Base-by-base conservation (phyloP, 1,140 invertebrate species). In the Meloidogyne exigua region DNA sequence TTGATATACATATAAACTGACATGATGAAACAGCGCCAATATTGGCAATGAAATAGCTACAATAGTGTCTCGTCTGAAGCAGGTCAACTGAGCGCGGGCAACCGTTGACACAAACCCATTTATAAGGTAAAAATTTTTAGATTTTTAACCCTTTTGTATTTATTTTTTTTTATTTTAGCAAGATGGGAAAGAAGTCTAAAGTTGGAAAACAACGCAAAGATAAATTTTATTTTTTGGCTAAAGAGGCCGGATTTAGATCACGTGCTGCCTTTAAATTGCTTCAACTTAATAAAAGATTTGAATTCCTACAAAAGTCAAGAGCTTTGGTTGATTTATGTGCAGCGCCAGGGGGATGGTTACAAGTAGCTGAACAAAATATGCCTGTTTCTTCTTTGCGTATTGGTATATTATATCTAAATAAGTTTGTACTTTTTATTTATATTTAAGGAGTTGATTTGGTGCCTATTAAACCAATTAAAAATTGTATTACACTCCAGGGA, bases 291-390 rank as follows among this genome's bases (percentile, higher is more conserved):
- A 90, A 95, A 82, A 96, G 96, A 88, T 99, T 95, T 90, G 93
- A 95, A 76, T 99, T 99, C 89, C 89, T 99, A 0, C 94, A 98
- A 91, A 93, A 92, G 84, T 94, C 95, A 12, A 90, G 93, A 90
- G 94, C 98, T 90, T 93, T 95, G 80, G 91, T 99, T 79, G 97
- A 99, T 91, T 89, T 99, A 57, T 99, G 97, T 90, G 97, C 97
- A 23, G 97, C 97, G 10, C 97, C 97, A 10, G 97, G 97, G 88
- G 96, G 97, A 84, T 99, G 97, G 97, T 94, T 99, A 91, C 97
- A 99, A 90, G 96, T 99, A n/a, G 96, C 95, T 63, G 92, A 93
- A 84, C 92, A 98, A 88, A 95, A 96, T 88, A 98, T 98, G 94
- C 96, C 96, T 0, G 91, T 98, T 0, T 97, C 95, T 0, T 96